Conservation (phyloP, 2,888 invertebrate species). For the Protodeltote pygarga region DNA sequence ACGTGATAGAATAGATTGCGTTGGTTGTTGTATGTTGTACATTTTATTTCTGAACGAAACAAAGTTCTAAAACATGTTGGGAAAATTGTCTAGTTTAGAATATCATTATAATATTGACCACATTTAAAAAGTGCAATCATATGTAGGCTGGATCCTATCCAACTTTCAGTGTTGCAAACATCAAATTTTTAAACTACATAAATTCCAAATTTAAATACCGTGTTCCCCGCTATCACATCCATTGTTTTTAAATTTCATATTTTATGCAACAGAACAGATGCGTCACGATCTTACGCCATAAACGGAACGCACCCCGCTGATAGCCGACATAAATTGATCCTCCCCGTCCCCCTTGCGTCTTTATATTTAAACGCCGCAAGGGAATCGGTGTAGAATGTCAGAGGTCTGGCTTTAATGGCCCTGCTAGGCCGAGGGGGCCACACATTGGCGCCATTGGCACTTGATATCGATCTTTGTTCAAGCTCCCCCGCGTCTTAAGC, state of each 20-base stretch:
- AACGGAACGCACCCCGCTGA: conserved; percentile 75
- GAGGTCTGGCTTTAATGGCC: conserved; percentile 69
- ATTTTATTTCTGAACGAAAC: too few species aligned
- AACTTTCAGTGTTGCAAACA: too few species aligned
- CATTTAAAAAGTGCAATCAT: too few species aligned
- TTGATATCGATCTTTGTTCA: conserved; percentile 83
- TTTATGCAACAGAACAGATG: conserved; percentile 81
- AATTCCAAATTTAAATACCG: conserved; percentile 38
- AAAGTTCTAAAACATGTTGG: too few species aligned
- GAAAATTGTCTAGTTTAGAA: too few species aligned
- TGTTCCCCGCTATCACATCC: conserved; percentile 50
- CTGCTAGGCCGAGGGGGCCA: conserved; percentile 68
- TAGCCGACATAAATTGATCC: conserved; percentile 62
- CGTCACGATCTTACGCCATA: conserved; percentile 79
- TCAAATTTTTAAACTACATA: conserved; percentile 28
- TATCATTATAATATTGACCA: too few species aligned
- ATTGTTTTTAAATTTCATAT: conserved; percentile 76
- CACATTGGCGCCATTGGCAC: conserved; percentile 78
- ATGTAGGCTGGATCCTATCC: too few species aligned
- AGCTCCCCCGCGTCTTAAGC: conserved; percentile 80
- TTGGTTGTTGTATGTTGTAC: too few species aligned
- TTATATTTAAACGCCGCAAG: conserved; percentile 56
- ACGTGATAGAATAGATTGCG: too few species aligned
- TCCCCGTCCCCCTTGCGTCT: conserved; percentile 57
- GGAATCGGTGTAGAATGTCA: conserved; percentile 66